These are phyloP conservation scores for Hirudo medicinalis DNA, from an alignment of 1,140 invertebrate species.

Conservation along the genomic window DNA sequence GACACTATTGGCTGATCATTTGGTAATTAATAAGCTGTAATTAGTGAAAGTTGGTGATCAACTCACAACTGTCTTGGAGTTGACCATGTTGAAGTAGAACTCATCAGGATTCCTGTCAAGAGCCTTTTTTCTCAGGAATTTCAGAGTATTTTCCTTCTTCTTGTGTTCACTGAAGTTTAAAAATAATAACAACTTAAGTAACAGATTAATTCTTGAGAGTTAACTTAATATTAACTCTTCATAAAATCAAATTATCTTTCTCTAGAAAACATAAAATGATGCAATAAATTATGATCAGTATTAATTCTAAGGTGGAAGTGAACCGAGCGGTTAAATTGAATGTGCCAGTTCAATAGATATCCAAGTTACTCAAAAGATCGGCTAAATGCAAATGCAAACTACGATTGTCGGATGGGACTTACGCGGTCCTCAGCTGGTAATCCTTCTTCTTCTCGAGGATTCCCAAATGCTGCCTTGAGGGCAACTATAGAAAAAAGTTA, in stretches of 20 bases:
- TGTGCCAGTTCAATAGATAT: no score
- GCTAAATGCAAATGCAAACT: not conserved
- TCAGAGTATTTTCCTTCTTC: slow-evolving; percentile 66
- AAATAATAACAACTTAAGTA: slow-evolving; percentile 5
- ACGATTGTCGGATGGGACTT: slow-evolving; percentile 25
- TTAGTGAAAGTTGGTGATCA: not conserved
- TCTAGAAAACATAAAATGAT: not conserved
- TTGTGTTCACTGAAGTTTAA: slow-evolving; percentile 53
- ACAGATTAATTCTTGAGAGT: not conserved
- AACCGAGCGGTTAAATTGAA: no score
- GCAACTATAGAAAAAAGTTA: slow-evolving; percentile 54
- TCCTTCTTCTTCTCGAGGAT: slow-evolving; percentile 91
- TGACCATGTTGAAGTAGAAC: slow-evolving; percentile 96
- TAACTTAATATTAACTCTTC: not conserved
- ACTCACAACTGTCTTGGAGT: slow-evolving; percentile 59
- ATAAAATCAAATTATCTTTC: not conserved
- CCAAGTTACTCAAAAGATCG: no score
- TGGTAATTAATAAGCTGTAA: no score
- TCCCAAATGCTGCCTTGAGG: slow-evolving; percentile 64
- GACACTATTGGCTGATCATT: no score
- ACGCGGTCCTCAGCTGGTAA: slow-evolving; percentile 66
- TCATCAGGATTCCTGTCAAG: slow-evolving; percentile 92
- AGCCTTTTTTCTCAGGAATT: slow-evolving; percentile 66
- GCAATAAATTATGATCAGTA: not conserved
- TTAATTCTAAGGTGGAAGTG: not conserved